Evolutionary conservation across 2,113 vertebrate genomes (phyloP), one percentile per base, ranked within the genome.

Genomic region (Castor canadensis): DNA sequence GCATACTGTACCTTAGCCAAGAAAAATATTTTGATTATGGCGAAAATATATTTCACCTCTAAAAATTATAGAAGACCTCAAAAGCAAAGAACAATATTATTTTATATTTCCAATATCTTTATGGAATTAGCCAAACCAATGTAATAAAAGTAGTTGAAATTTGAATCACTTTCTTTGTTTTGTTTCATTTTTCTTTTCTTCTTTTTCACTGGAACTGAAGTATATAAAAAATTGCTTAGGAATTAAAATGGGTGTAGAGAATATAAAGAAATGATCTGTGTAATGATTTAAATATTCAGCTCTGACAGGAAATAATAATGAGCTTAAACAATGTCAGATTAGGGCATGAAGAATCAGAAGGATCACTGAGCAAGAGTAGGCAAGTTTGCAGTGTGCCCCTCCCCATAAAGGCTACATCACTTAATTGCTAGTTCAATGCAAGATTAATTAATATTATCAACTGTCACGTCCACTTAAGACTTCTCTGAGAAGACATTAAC

Each of bases 381-480:
- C 54, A 72, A 30, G 16, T 19, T 84, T 66, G 9, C 24, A 2
- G 8, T 17, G 13, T 3, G 15, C 0, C 20, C 4, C 30, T 35
- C 9, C 11, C 58, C n/a, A 17, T 12, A 17, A 32, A 64, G n/a
- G 16, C 3, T 1, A 2, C 38, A 22, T 84, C 13, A 0, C 35
- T 96, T 91, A 75, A 91, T 87, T 32, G 71, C 73, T 80, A 52
- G 83, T 87, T 94, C 83, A 84, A 28, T 30, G 69, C 45, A 71
- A 82, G 77, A 73, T 90, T 93, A 96, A 96, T 92, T 81, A 93
- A 87, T 60, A 35, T 62, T 40, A 80, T 84, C 40, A 89, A 89
- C 32, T 94, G 89, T 95, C 89, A 93, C n/a, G 47, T 45, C 71
- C 52, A 80, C 6, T 95, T 91, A 72, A 19, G 28, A 12, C n/a